Evolutionary conservation across 1,140 invertebrate genomes (phyloP).

Genomic region (Conus betulinus): DNA sequence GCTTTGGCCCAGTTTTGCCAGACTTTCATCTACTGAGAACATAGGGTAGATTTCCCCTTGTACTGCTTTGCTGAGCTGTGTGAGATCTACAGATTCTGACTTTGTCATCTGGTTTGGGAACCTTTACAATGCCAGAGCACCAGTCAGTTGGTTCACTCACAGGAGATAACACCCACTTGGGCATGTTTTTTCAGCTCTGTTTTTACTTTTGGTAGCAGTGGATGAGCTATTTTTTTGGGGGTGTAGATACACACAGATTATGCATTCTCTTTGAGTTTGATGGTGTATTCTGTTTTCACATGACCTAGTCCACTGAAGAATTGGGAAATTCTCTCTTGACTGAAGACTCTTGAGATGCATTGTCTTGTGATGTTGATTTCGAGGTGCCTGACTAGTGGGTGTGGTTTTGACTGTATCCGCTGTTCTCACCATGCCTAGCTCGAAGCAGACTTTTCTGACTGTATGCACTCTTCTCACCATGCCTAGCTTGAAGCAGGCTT

Average conservation of each 20-base stretch:
- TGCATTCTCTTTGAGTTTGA: too few relatives aligned
- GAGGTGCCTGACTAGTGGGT: too few relatives aligned
- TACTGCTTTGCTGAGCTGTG: conserved; percentile 35
- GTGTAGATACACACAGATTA: neutral
- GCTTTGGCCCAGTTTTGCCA: conserved; percentile 61
- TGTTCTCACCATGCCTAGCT: too few relatives aligned
- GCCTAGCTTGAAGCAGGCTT: too few relatives aligned
- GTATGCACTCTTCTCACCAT: too few relatives aligned
- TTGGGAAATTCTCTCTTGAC: too few relatives aligned
- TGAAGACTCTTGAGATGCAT: too few relatives aligned
- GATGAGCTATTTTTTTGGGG: neutral
- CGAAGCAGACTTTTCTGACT: too few relatives aligned
- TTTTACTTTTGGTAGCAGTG: neutral
- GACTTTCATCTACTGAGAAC: neutral
- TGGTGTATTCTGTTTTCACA: too few relatives aligned
- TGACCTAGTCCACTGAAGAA: too few relatives aligned
- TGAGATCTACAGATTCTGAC: conserved; percentile 49
- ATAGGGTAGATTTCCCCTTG: neutral
- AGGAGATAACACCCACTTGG: neutral
- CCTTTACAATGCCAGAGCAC: neutral
- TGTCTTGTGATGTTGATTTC: too few relatives aligned
- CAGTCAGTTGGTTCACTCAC: conserved; percentile 25
- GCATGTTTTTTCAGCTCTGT: neutral
- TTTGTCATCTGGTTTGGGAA: conserved; percentile 33
- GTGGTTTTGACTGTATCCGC: too few relatives aligned